Base-by-base conservation (phyloP, 2,888 invertebrate species). In the Hanleya hanleyi region DNA sequence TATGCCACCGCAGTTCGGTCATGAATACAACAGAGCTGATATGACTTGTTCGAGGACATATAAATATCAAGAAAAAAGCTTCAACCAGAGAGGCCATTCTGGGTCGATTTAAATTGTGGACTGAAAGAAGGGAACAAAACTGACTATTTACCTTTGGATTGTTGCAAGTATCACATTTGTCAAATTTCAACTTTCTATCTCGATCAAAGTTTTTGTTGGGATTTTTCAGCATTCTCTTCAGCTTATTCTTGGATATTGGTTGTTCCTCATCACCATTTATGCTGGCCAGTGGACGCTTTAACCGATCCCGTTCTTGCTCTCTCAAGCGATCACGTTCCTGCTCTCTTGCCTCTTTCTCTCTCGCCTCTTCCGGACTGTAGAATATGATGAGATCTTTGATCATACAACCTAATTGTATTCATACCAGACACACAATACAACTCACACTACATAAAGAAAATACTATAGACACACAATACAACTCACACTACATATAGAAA, bases 201-300 rank as follows among this genome's bases (percentile, higher is more conserved):
- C 76, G 70, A n/a, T 85, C 82, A 84, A 88, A 90, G 70, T 85
- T 88, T 79, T 94, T 95, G 74, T 92, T 92, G 22, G 96, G 96
- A 82, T 95, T 93, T 79, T 95, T 92, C 74, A 94, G 92, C 76
- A 96, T 90, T 89, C 95, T 96, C 89, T 97, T 97, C 93, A 96
- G 94, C 88, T 94, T 94, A 86, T 96, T 96, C 71, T 95, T 93
- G 6, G 97, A 96, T 41, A 91, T 72, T 2, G 81, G 81, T 35
- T 81, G 75, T 22, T 81, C 80, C 35, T 76, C 77, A 32, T 75
- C 78, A 33, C 84, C 69, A 37, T 81, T 80, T 29, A 83, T 80
- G 51, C 81, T 80, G 29, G 83, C 80, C n/a, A 79, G 77, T 18
- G 83, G 84, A 32, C 86, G 79, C 62, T 84, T 85, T 71, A 38